Base-by-base conservation (phyloP, 2,797 vertebrate species). In the Acridotheres tristis region DNA sequence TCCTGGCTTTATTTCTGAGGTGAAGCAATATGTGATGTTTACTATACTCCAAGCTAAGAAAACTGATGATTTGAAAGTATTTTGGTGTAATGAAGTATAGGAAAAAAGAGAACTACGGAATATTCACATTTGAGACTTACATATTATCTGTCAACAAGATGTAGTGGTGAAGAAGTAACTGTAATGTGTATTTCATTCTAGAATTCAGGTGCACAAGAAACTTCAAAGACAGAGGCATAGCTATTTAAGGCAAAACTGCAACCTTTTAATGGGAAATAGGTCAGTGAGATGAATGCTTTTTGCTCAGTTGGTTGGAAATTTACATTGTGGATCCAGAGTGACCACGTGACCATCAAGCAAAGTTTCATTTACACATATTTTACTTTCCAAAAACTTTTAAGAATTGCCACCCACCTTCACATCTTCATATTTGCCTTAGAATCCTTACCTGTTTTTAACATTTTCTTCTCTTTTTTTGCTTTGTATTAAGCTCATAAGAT, bases 401-500 rank as follows among this genome's bases (percentile, higher is more conserved):
- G 81, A 87, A 57, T 34, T 91, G 74, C 59, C 65, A 82, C 90
- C 68, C 17, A 47, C 74, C 67, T 94, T 93, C 73, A 90, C 67
- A 43, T 87, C 57, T 47, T 90, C 34, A 1, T 79, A 82, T 85
- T 95, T 96, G 92, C 89, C 93, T 93, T 92, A 85, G 83, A 85
- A 77, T 87, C 61, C 50, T 67, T 90, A 61, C 20, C 45, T 57
- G 40, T 57, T 93, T 96, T 88, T 87, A 85, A 90, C 84, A 92
- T 89, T 89, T 79, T 59, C 74, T 96, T 90, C 86, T 82, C 85
- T 94, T 86, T 75, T 76, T 78, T 73, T 53, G 30, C 81, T 89
- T 93, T 94, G 65, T 94, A 89, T 94, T 90, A 94, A 87, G 84
- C 85, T 92, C 62, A 32, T 93, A 94, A 94, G 88, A 76, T 92